Evolutionary conservation across 2,888 invertebrate species (phyloP), one percentile per base, ranked within the genome.

Genomic region (Argyresthia albistria): DNA sequence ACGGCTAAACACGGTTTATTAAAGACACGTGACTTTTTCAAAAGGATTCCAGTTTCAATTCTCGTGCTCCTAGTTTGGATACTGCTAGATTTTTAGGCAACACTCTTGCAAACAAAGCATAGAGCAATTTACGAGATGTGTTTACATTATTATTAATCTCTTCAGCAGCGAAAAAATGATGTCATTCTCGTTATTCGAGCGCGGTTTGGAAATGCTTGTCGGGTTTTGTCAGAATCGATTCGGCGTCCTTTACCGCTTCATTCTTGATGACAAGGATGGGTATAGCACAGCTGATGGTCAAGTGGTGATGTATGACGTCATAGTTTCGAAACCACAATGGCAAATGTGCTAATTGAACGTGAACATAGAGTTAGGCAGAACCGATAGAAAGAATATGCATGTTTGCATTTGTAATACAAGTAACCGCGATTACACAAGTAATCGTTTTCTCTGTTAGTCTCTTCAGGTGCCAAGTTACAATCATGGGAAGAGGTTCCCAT

Each of bases 131-230:
- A 50, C 53, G 52, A 37, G 42, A 45, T 70, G 68, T 82, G 76
- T 82, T 83, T 83, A 77, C 76, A 68, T 70, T 69, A 78, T 77
- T 79, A 78, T 70, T 80, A 81, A 82, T 80, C 73, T 73, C 74
- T 72, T 76, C 71, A 73, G 64, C 68, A 60, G 65, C 64, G 57
- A 69, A 69, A n/a, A 69, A 73, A 62, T 80, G 80, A 80, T 79
- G 74, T 80, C 80, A 80, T 75, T 55, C 54, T 11, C 8, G 16
- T 51, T 35, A 35, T 35, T 45, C 4, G 14, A 12, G n/a, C 35
- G 47, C 25, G 2, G 25, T 25, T 25, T 25, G 25, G 8, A 47
- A 47, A 35, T 11, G 35, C 47, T 35, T 35, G 43, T 50, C 2
- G 50, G 11, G 42, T 49, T 49, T 49, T 49, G 49, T 49, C 16